phyloP scores from a whole-genome alignment of 2,797 vertebrate species.

The Astyanax mexicanus region DNA sequence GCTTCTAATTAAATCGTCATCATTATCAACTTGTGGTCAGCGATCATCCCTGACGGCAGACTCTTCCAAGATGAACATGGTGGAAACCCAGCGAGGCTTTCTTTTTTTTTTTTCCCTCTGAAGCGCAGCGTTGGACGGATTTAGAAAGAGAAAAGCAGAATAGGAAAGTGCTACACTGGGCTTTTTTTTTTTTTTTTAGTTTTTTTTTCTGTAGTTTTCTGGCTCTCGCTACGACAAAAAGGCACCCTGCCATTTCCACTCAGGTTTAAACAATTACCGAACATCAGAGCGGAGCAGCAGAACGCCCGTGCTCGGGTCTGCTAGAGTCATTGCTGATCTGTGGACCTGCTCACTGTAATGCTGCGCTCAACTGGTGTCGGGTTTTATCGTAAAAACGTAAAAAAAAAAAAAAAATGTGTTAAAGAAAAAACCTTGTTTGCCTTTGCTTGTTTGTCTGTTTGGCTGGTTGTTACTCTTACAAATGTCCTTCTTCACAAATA shows the following conservation, averaged over 20 bases:
- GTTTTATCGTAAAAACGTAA: too few species aligned
- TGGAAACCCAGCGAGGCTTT: conserved; percentile 74
- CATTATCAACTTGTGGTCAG: conserved; percentile 86
- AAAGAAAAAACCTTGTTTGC: too few species aligned
- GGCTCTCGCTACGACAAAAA: conserved; percentile 65
- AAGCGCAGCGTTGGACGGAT: conserved; percentile 74
- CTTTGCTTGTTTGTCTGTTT: too few species aligned
- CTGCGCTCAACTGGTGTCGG: too few species aligned
- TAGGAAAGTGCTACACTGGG: conserved; percentile 57
- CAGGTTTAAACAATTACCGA: conserved; percentile 83
- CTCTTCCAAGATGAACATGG: conserved; percentile 79
- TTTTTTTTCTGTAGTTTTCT: too few species aligned
- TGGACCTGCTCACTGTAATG: conserved; percentile 50
- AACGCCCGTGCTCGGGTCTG: conserved; percentile 67
- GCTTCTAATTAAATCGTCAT: conserved; percentile 89
- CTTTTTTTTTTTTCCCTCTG: conserved; percentile 68
- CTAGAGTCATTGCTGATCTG: conserved; percentile 63
- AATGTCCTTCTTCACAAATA: too few species aligned
- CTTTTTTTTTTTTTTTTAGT: too few species aligned
- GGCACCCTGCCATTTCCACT: conserved; percentile 77
- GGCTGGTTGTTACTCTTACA: too few species aligned
- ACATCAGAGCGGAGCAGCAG: conserved; percentile 75
- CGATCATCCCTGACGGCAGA: conserved; percentile 75
- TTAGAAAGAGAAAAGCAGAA: conserved; percentile 71
- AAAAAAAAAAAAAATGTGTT: too few species aligned